phyloP scores from a whole-genome alignment of 1,140 invertebrate genomes.

The Hylyphantes graminicola region DNA sequence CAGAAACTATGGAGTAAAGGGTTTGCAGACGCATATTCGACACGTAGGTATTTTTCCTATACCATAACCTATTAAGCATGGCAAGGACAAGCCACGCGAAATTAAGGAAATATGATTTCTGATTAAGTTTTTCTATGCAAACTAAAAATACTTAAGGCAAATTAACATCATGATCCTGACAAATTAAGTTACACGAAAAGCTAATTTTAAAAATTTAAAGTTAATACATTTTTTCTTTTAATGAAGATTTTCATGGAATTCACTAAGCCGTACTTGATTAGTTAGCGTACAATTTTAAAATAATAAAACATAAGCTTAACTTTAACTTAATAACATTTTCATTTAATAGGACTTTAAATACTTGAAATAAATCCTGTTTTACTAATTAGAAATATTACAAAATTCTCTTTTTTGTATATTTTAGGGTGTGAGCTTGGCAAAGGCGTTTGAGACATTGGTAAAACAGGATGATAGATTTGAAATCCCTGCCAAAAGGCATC shows the following conservation, averaged over 20 bases:
- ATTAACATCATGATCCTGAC: neutral
- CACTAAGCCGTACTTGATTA: too few species aligned
- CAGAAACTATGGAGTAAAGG: conserved; percentile 72
- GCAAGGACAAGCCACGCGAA: too few species aligned
- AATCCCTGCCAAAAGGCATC: conserved; percentile 81
- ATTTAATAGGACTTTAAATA: neutral
- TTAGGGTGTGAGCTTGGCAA: conserved; percentile 71
- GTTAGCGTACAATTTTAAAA: neutral
- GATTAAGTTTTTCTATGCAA: too few species aligned
- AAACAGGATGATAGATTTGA: conserved; percentile 71
- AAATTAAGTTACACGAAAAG: conserved; percentile 8
- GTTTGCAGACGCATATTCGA: conserved; percentile 72
- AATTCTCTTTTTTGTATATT: neutral
- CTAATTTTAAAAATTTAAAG: neutral
- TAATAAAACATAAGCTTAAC: neutral
- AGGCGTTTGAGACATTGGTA: conserved; percentile 70
- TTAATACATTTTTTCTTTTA: too few species aligned
- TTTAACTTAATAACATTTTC: neutral
- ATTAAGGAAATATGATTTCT: too few species aligned
- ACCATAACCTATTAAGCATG: too few species aligned
- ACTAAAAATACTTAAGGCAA: too few species aligned
- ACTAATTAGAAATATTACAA: neutral
- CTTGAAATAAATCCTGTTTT: neutral
- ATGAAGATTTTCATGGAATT: neutral
- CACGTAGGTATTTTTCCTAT: conserved; percentile 65